Conservation (phyloP, 2,797 vertebrate genomes). For the Bovichtus diacanthus region DNA sequence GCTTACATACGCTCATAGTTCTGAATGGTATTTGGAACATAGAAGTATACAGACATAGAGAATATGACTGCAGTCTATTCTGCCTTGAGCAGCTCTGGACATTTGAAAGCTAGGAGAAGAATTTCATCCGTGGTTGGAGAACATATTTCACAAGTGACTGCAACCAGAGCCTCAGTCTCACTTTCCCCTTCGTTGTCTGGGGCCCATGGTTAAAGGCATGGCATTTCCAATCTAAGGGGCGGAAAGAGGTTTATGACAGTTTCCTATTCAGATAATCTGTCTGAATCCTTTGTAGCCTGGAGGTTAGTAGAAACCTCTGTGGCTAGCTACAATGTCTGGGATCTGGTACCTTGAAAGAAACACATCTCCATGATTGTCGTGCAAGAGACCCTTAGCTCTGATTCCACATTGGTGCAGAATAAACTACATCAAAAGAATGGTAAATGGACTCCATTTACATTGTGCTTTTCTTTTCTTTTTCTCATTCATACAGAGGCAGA, state of each 20-base stretch:
- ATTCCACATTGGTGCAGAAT: not conserved
- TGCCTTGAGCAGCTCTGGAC: slow-evolving; percentile 32
- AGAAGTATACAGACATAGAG: slow-evolving; percentile 1
- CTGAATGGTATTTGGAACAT: slow-evolving; percentile 7
- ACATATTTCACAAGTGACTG: slow-evolving; percentile 75
- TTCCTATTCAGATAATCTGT: slow-evolving; percentile 83
- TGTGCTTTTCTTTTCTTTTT: too few species aligned
- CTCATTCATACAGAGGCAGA: too few species aligned
- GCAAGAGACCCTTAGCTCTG: too few species aligned
- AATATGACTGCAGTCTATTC: slow-evolving; percentile 6
- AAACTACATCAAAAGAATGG: not conserved
- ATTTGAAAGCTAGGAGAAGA: slow-evolving; percentile 73
- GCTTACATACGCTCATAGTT: slow-evolving; percentile 9
- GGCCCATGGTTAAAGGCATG: slow-evolving; percentile 49
- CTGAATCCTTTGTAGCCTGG: slow-evolving; percentile 75
- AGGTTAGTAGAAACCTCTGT: slow-evolving; percentile 58
- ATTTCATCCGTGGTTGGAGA: slow-evolving; percentile 77
- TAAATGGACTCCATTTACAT: too few species aligned
- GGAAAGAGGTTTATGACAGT: slow-evolving; percentile 71
- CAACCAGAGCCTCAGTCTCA: slow-evolving; percentile 57
- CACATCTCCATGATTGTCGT: slow-evolving; percentile 19
- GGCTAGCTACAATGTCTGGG: slow-evolving; percentile 64
- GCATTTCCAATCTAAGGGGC: slow-evolving; percentile 55
- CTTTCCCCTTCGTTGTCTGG: slow-evolving; percentile 60
- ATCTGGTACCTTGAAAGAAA: slow-evolving; percentile 39